A percentile compares a stretch with the other conserved stretches of the same genome.
These are phyloP conservation scores for Cyphomyrus discorhynchus DNA, from an alignment of 2,113 vertebrate genomes.

Conservation along the genomic window DNA sequence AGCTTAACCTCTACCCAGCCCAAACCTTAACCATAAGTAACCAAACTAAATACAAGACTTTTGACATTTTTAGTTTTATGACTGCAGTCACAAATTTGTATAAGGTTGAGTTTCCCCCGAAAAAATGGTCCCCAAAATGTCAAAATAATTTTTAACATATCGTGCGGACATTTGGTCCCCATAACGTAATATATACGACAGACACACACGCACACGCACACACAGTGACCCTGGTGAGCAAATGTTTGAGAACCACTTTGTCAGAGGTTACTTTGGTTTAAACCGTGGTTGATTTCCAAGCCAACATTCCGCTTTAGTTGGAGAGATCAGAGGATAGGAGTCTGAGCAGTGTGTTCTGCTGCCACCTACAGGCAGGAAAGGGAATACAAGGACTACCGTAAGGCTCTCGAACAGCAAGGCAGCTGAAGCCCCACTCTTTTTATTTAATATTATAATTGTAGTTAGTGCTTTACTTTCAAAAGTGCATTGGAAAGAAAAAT, in stretches of 20 bases:
- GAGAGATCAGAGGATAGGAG: constrained; percentile 23
- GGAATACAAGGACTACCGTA: background rate
- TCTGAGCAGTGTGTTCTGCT: constrained; percentile 26
- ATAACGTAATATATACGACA: background rate
- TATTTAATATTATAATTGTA: background rate
- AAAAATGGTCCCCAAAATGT: background rate
- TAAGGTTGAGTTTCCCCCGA: background rate
- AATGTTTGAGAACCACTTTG: constrained; percentile 34
- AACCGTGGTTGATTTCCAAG: constrained; percentile 33
- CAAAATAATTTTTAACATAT: background rate
- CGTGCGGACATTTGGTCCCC: background rate
- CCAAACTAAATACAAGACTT: background rate
- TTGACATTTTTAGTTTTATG: background rate
- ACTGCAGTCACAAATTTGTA: background rate
- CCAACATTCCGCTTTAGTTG: constrained; percentile 39
- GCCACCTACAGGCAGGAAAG: constrained; percentile 22
- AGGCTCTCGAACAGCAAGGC: background rate
- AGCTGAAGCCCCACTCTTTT: background rate
- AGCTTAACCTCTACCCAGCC: background rate
- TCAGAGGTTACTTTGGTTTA: constrained; percentile 42
- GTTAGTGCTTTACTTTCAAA: background rate
- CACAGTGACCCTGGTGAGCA: constrained; percentile 33
- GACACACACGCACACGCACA: constrained; percentile 35
- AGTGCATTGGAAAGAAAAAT: background rate
- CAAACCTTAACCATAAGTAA: background rate